These are phyloP conservation scores for Cynoglossus semilaevis DNA, from an alignment of 2,113 vertebrate species.

Conservation along the genomic window DNA sequence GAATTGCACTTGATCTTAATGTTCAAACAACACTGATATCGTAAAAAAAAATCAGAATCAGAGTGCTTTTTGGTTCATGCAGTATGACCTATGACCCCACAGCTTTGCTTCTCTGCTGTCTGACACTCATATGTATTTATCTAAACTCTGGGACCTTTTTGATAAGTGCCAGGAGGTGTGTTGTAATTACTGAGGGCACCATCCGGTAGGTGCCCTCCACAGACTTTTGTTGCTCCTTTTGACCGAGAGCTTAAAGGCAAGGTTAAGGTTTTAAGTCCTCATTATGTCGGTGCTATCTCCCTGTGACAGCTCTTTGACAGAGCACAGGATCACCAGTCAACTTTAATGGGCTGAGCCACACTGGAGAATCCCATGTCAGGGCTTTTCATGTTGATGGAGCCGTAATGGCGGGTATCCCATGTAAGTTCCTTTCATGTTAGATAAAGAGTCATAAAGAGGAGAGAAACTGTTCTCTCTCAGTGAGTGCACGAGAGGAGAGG, in stretches of 20 bases:
- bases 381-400: slow-evolving; percentile 78
- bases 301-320: slow-evolving; percentile 71
- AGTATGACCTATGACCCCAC: slow-evolving; percentile 42
- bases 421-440: slow-evolving; percentile 78
- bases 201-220: slow-evolving; percentile 60
- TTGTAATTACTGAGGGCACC: slow-evolving; percentile 61
- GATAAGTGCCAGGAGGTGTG: slow-evolving; percentile 60
- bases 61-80: slow-evolving; percentile 17
- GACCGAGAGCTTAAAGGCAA: slow-evolving; percentile 68
- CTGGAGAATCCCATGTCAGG: slow-evolving; percentile 67
- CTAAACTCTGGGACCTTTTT: slow-evolving; percentile 58
- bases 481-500: slow-evolving; percentile 69
- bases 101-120: slow-evolving; percentile 41
- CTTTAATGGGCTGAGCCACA: slow-evolving; percentile 72
- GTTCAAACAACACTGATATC: neutral
- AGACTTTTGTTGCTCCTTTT: slow-evolving; percentile 70
- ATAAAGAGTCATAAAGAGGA: slow-evolving; percentile 78
- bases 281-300: slow-evolving; percentile 69
- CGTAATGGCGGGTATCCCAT: slow-evolving; percentile 74
- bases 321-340: slow-evolving; percentile 67
- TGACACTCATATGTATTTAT: slow-evolving; percentile 60
- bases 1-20: too few relatives aligned
- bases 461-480: slow-evolving; percentile 69
- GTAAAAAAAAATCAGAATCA: slow-evolving; percentile 30
- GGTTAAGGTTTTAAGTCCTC: slow-evolving; percentile 76